Evolutionary conservation across 2,797 vertebrate genomes (phyloP), one percentile per base, ranked within the genome.

Genomic region (Hypotaenidia philippensis): DNA sequence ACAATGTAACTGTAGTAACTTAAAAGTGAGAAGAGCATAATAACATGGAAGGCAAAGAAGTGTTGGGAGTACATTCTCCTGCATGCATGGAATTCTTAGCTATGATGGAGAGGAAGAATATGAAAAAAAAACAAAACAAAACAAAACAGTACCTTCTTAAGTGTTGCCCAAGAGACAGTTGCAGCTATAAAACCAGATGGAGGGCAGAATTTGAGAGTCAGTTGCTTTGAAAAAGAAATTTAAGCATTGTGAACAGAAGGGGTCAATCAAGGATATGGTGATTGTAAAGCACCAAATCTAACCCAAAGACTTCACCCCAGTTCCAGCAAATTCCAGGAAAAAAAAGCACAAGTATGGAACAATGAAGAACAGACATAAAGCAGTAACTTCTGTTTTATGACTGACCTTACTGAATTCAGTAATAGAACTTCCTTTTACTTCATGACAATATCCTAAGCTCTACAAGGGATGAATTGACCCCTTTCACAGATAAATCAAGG

Each of bases 151-250:
- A 44, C 18, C 27, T 80, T 74, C n/a, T 69, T 65, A 77, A 80
- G 56, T 60, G 32, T 52, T 77, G n/a, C 32, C n/a, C 3, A 4
- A 92, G 63, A 66, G 56, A 74, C 40, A 82, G 47, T 23, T 2
- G 0, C 56, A 66, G n/a, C 25, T 76, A 63, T 72, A 76, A 89
- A 89, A 77, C 7, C 60, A 70, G 53, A 83, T n/a, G 26, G 32
- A 88, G 8, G 6, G 36, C 55, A 83, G 61, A 96, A 86, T 95
- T 29, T 83, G 79, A 87, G 22, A 90, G 18, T 25, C 32, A 45
- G 49, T 56, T 94, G 44, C 61, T 96, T 83, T 53, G 65, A 45
- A 78, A 90, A 64, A 26, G 79, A 81, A 88, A 93, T 71, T 90
- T 41, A 94, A 88, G 11, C 0, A 0, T 13, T 90, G 22, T 27